A percentile compares a stretch with the other conserved stretches of the same genome.
Conservation (phyloP, 2,888 invertebrate species). For the Trichogramma dendrolimi region DNA sequence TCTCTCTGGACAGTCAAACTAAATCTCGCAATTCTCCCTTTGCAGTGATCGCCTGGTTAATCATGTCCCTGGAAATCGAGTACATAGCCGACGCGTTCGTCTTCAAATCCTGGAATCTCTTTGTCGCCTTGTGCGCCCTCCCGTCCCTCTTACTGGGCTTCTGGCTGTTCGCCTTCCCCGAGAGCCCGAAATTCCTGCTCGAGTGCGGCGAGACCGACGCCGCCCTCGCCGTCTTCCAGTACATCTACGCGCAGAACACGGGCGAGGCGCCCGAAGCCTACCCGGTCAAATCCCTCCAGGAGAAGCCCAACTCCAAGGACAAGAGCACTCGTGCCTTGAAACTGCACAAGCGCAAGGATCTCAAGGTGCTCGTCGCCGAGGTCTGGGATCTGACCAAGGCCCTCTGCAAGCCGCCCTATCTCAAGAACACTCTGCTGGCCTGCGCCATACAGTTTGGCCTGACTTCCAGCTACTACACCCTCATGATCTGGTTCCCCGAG, state of each 20-base stretch:
- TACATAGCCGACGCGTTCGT: constrained; percentile 60
- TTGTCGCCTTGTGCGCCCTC: constrained; percentile 70
- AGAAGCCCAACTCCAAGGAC: constrained; percentile 64
- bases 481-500: constrained; percentile 91
- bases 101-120: constrained; percentile 78
- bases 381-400: constrained; percentile 73
- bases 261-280: constrained; percentile 67
- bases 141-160: constrained; percentile 66
- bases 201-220: constrained; percentile 76
- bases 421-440: constrained; percentile 70
- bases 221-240: constrained; percentile 65
- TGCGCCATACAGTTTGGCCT: constrained; percentile 80
- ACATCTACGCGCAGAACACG: constrained; percentile 69
- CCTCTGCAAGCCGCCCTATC: constrained; percentile 69
- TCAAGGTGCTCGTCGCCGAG: constrained; percentile 65
- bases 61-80: constrained; percentile 67
- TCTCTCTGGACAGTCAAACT: not conserved
- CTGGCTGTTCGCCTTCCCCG: constrained; percentile 73
- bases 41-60: constrained; percentile 72
- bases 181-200: constrained; percentile 78
- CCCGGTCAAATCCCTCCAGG: constrained; percentile 70
- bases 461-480: constrained; percentile 83
- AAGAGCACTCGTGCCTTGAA: constrained; percentile 67
- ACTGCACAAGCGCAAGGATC: constrained; percentile 68
- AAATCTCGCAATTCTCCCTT: not conserved